A percentile compares a stretch with the other conserved stretches of the same genome.
Conservation (phyloP, 1,140 invertebrate species). For the Dendroctonus valens region DNA sequence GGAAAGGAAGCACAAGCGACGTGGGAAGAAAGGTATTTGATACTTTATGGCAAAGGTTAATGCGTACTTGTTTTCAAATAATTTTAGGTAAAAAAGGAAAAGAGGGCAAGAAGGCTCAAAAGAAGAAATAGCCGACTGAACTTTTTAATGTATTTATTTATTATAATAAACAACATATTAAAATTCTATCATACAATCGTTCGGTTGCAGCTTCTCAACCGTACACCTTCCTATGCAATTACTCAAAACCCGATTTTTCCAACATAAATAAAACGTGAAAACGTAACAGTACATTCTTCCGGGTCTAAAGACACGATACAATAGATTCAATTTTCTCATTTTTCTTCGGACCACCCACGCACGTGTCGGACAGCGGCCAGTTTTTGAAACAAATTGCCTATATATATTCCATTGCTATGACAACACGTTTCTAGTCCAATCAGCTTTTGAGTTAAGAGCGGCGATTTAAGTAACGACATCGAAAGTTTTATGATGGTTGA, state of each 20-base stretch:
- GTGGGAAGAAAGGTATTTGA: conserved; percentile 29
- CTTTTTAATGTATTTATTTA: no score
- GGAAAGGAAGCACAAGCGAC: conserved; percentile 32
- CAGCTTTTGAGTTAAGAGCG: background rate
- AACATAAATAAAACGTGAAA: no score
- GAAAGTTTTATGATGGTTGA: background rate
- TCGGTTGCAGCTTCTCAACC: no score
- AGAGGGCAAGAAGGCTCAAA: background rate
- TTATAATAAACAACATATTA: no score
- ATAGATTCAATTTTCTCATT: background rate
- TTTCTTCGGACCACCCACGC: background rate
- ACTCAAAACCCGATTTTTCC: no score
- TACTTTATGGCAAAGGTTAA: background rate
- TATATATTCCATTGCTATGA: background rate
- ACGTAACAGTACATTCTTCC: no score
- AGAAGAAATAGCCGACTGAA: no score
- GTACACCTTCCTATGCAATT: no score
- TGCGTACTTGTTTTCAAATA: background rate
- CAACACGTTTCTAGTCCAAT: background rate
- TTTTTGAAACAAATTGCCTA: background rate
- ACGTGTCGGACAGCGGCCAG: background rate
- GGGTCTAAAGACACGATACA: background rate
- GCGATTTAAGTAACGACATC: background rate
- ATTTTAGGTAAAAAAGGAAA: conserved; percentile 6
- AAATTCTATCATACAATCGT: no score